A percentile compares a stretch with the other conserved stretches of the same genome.
Evolutionary conservation across 2,113 vertebrate species (phyloP).

Genomic region (Ceyx cyanopectus): DNA sequence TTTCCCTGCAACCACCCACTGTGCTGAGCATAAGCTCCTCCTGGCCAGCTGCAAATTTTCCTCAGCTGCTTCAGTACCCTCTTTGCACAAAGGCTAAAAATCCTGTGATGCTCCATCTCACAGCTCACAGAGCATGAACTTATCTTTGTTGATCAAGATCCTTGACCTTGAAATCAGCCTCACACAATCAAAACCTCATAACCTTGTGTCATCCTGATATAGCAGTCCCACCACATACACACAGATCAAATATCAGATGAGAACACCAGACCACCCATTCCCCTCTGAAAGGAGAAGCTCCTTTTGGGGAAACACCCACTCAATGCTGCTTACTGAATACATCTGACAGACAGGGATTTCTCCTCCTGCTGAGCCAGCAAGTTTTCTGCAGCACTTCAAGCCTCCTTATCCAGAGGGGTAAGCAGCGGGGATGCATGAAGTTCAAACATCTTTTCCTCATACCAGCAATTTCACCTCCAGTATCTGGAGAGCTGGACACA

Average conservation of each 20-base stretch:
- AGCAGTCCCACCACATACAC: not conserved
- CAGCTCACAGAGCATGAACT: not conserved
- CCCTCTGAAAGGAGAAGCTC: not conserved
- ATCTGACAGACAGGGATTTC: not conserved
- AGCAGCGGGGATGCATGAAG: not conserved
- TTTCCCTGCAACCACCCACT: not conserved
- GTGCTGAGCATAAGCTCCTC: not conserved
- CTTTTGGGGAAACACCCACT: not conserved
- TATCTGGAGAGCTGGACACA: not conserved
- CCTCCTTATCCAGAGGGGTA: not conserved
- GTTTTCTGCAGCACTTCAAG: not conserved
- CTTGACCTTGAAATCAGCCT: not conserved
- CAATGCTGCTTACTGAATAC: not conserved
- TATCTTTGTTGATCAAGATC: not conserved
- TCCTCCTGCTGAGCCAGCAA: not conserved
- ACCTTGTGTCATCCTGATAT: not conserved
- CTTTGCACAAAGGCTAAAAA: not conserved
- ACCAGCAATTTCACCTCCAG: not conserved
- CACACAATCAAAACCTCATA: not conserved
- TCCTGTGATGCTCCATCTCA: not conserved
- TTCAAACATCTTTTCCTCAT: not conserved
- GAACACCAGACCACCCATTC: not conserved
- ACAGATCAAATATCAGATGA: not conserved
- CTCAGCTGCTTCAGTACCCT: not conserved
- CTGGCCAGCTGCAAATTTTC: not conserved